phyloP scores from a whole-genome alignment of 2,113 vertebrate species.

The Corydoras maculifer region DNA sequence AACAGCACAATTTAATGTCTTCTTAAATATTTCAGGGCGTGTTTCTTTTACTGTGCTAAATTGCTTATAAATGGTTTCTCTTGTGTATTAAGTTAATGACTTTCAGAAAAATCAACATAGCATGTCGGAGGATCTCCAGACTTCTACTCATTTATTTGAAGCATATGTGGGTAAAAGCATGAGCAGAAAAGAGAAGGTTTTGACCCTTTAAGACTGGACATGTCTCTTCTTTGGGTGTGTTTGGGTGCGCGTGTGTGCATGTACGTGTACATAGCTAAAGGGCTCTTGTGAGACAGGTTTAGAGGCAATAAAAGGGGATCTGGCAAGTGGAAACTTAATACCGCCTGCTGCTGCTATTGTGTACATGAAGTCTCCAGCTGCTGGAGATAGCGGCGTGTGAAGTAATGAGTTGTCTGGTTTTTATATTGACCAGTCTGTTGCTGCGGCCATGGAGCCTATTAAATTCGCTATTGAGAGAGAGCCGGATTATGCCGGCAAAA shows the following conservation, averaged over 20 bases:
- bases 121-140: too few species aligned
- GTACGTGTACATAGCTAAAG: slow-evolving; percentile 64
- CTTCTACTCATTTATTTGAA: neutral
- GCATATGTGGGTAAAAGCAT: neutral
- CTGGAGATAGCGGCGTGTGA: slow-evolving; percentile 53
- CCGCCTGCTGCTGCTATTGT: slow-evolving; percentile 61
- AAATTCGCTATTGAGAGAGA: slow-evolving; percentile 71
- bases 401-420: slow-evolving; percentile 71
- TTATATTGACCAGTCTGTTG: slow-evolving; percentile 68
- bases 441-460: slow-evolving; percentile 66
- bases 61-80: too few species aligned
- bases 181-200: slow-evolving; percentile 12
- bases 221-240: slow-evolving; percentile 28
- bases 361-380: slow-evolving; percentile 63
- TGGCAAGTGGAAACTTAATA: slow-evolving; percentile 69
- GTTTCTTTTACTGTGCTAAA: too few species aligned
- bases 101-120: too few species aligned
- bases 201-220: slow-evolving; percentile 22
- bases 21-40: too few species aligned
- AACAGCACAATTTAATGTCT: too few species aligned
- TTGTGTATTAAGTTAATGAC: too few species aligned
- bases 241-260: slow-evolving; percentile 41
- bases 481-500: slow-evolving; percentile 70
- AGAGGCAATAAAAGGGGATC: slow-evolving; percentile 64
- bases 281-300: slow-evolving; percentile 65